These are phyloP conservation scores for Desoria tigrina DNA, from an alignment of 2,888 invertebrate species.

Conservation along the genomic window DNA sequence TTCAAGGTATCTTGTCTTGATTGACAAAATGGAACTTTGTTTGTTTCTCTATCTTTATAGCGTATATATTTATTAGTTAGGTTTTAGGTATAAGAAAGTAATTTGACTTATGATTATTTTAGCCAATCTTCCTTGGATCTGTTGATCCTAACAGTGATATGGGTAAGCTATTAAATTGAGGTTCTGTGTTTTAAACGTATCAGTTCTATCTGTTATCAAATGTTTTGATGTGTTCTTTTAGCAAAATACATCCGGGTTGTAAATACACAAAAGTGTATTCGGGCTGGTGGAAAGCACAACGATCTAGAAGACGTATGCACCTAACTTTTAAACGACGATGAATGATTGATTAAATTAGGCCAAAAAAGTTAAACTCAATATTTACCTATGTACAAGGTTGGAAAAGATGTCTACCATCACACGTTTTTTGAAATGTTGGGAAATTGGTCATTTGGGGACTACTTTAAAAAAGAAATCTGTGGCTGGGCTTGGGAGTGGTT, in stretches of 20 bases:
- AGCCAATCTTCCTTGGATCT: slow-evolving; percentile 91
- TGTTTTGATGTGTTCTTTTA: slow-evolving; percentile 15
- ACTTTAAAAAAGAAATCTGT: slow-evolving; percentile 97
- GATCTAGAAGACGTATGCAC: slow-evolving; percentile 99
- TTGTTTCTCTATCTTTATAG: no score
- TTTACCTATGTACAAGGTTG: slow-evolving; percentile 15
- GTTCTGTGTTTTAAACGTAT: background rate
- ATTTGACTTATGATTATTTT: no score
- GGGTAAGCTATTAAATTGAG: slow-evolving; percentile 59
- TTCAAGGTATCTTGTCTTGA: slow-evolving; percentile 81
- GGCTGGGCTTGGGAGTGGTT: slow-evolving; percentile 97
- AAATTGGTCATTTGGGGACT: slow-evolving; percentile 99
- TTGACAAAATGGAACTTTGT: no score
- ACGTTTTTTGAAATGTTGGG: slow-evolving; percentile 99
- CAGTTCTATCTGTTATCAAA: no score
- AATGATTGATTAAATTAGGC: slow-evolving; percentile 61
- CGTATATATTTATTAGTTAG: no score
- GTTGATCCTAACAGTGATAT: slow-evolving; percentile 96
- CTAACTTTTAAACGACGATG: no score
- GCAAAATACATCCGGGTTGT: slow-evolving; percentile 78
- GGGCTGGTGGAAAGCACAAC: slow-evolving; percentile 99
- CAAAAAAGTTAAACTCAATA: background rate
- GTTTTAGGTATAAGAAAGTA: no score
- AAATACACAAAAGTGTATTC: slow-evolving; percentile 98
- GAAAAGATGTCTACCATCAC: slow-evolving; percentile 92